Evolutionary conservation across 1,140 invertebrate species (phyloP).

Genomic region (Ceratina japonica): DNA sequence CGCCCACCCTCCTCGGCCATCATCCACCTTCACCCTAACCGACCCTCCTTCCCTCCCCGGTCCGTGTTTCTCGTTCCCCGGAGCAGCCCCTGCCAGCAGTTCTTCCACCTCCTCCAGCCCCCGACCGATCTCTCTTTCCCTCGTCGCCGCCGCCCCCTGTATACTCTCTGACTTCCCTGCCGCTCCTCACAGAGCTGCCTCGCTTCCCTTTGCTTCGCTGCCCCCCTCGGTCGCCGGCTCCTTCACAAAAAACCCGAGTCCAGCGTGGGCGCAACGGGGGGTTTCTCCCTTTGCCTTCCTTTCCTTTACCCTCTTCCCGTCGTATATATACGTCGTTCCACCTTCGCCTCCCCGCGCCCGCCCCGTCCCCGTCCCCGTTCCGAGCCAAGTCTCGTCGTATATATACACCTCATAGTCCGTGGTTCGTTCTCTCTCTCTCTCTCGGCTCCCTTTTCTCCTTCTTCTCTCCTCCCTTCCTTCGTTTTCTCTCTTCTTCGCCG

Average conservation of each 20-base stretch:
- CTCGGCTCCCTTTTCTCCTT: conserved; percentile 25
- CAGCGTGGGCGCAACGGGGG: conserved; percentile 74
- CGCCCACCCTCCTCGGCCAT: conserved; percentile 40
- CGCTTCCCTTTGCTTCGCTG: conserved; percentile 26
- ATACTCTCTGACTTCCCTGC: conserved; percentile 11
- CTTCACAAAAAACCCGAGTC: conserved; percentile 74
- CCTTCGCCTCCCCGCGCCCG: conserved; percentile 26
- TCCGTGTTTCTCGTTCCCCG: conserved; percentile 63
- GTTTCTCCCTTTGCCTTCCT: conserved; percentile 70
- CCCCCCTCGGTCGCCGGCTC: conserved; percentile 31
- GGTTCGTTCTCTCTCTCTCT: conserved; percentile 57
- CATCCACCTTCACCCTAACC: conserved; percentile 50
- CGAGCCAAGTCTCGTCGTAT: conserved; percentile 62
- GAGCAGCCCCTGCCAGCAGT: conserved; percentile 59
- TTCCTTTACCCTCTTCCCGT: conserved; percentile 71
- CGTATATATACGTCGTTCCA: conserved; percentile 54
- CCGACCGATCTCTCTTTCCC: not conserved
- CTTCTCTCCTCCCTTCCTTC: conserved; percentile 13
- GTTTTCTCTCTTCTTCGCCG: conserved; percentile 15
- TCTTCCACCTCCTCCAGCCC: conserved; percentile 34
- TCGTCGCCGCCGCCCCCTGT: conserved; percentile 17
- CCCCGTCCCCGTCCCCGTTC: conserved; percentile 53
- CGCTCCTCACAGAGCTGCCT: conserved; percentile 28
- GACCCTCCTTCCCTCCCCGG: conserved; percentile 49
- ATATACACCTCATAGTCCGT: conserved; percentile 27